Base-by-base conservation (phyloP, 2,113 vertebrate genomes). In the Polypterus bichir region DNA sequence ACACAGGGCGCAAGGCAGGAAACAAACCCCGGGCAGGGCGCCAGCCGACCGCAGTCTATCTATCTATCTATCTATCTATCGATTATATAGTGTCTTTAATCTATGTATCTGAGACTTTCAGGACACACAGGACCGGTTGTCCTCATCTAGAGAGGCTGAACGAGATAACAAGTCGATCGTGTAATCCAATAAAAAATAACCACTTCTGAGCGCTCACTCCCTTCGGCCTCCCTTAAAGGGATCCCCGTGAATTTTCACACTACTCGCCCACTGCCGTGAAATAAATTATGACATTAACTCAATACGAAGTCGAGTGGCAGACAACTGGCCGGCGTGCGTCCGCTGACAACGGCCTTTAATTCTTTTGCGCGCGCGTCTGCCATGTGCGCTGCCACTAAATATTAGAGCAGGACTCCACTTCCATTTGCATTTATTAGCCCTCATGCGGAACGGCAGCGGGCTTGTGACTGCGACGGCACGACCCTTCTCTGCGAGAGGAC, bases 261-360 rank as follows among this genome's bases (percentile, higher is more conserved):
- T 65, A 75, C 76, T 79, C 73, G 75, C 75, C 73, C 71, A 62
- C 66, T 65, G 74, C 76, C 71, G 73, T 71, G 75, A 81, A 83
- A 85, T 83, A 81, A 80, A 85, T 82, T 77, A 81, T 83, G 82
- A 87, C 82, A 84, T 79, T 83, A 84, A 87, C 83, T 84, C 81
- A 83, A 85, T 86, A 81, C 79, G 81, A 83, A 82, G 78, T 77
- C 79, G 81, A 85, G 83, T 80, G 77, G 83, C 79, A 78, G 78
- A 83, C 80, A 81, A 82, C 82, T 80, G 78, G 75, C 75, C 63
- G 74, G 77, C 83, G 83, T 77, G 80, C 82, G 79, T 79, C 71
- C 76, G 76, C 81, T 85, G 81, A 85, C 81, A 83, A 77, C 79
- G 81, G 81, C 77, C 79, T 84, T 85, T 83, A 83, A 87, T 87